Evolutionary conservation across 2,888 invertebrate genomes (phyloP), one percentile per base, ranked within the genome.

Genomic region (Hypercompe scribonia): DNA sequence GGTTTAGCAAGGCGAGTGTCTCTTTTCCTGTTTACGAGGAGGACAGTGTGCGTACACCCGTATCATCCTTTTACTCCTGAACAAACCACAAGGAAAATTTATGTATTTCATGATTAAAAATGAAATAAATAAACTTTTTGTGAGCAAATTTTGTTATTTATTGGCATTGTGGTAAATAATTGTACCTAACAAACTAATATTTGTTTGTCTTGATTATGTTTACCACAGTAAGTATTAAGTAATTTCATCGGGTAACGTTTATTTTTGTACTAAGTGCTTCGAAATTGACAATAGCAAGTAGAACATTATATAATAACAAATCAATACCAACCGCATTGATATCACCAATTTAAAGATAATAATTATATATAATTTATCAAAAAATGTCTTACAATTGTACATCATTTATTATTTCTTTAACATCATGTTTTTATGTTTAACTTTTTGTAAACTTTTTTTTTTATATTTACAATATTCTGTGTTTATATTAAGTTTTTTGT

Each of bases 21-120:
- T 0, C 87, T 93, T 50, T 95, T 95, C 71, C 83, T 95, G 34
- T 95, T 95, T 73, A 94, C 94, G 7, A 93, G 87, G 76, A 89
- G 90, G 77, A 91, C 94, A 3, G 93, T 94, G 50, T 93, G 93
- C 75, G 88, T 92, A 50, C 95, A 95, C 80, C 95, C 95, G 0
- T 95, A 94, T 78, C 95, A 95, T 75, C 95, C 95, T 2, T 95
- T 89, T 76, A 94, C 94, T 28, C 95, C 95, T 15, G 89, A 89
- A 71, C 94, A 94, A 82, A 92, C 92, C 0, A 91, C 94, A 13
- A 90, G 95, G 81, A 95, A 95, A 88, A 91, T 95, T 50, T 86
- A 91, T 76, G 78, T 93, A 46, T 87, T 88, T 72, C 78, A 83
- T 63, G 91, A 94, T 68, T 89, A 92, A 68, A 91, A 90, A 83